Conservation (phyloP, 2,797 vertebrate genomes). For the Centroberyx gerrardi region DNA sequence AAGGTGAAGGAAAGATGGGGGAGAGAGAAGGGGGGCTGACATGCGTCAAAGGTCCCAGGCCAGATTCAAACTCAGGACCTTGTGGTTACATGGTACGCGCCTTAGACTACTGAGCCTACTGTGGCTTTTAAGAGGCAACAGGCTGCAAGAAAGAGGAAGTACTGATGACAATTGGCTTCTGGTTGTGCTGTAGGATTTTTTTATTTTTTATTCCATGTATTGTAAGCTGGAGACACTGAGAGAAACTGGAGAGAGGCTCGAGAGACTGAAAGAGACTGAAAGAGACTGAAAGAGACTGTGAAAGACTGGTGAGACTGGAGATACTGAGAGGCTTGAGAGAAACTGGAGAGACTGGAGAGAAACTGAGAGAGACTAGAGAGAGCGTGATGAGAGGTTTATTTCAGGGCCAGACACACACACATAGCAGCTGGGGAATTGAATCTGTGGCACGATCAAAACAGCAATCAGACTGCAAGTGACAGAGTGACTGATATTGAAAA, state of each 20-base stretch:
- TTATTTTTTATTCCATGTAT: too few species aligned
- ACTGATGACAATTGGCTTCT: too few species aligned
- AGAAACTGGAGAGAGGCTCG: neutral
- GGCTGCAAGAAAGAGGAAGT: too few species aligned
- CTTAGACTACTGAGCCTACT: too few species aligned
- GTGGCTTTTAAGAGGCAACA: too few species aligned
- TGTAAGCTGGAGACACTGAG: too few species aligned
- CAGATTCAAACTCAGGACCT: too few species aligned
- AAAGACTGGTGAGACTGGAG: constrained; percentile 4
- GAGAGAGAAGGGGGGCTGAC: too few species aligned
- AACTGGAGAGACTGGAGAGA: neutral
- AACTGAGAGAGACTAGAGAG: constrained; percentile 2
- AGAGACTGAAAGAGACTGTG: neutral
- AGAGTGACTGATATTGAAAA: constrained; percentile 20
- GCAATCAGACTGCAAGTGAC: constrained; percentile 51
- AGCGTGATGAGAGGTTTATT: constrained; percentile 18
- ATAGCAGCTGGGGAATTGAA: constrained; percentile 10
- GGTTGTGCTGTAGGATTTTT: too few species aligned
- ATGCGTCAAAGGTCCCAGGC: too few species aligned
- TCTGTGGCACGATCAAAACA: constrained; percentile 45
- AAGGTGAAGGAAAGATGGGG: too few species aligned
- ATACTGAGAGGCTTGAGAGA: neutral
- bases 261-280: neutral
- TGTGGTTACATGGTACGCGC: too few species aligned
- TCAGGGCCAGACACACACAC: constrained; percentile 17